Base-by-base conservation (phyloP, 2,113 vertebrate genomes). In the Dipodomys ordii region DNA sequence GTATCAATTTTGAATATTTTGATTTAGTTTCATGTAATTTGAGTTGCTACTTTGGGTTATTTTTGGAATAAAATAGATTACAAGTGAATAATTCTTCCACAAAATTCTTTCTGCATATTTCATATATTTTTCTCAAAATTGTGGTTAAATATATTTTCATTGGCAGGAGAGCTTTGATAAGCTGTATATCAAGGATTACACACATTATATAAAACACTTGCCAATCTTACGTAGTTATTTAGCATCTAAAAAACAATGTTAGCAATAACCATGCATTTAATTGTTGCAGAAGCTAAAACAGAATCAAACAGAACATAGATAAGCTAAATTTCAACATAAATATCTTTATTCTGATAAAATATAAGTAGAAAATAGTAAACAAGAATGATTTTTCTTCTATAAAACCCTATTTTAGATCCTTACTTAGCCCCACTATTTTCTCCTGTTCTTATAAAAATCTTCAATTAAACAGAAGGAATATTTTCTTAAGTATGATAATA, bases 381-480 rank as follows among this genome's bases (percentile, higher is more conserved):
- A 57, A 46, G 85, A 83, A 7, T 80, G 15, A 20, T 23, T 57
- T 83, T 87, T 7, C 13, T 22, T 91, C 57, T 72, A 76, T 87
- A 85, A 71, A 82, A 28, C 4, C 20, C 57, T n/a, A 35, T 10
- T 74, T 83, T 69, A 19, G 15, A 77, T 81, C 23, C 16, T 77
- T 81, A 23, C 16, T 77, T 57, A 64, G 57, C 76, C 25, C 22
- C 16, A 11, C 62, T 84, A 39, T 88, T 80, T 90, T 87, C 65
- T 83, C 28, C 35, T 79, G 69, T 94, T 88, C 69, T 87, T 94
- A 60, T 85, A n/a, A 83, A 35, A 89, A 27, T 95, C 93, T 92
- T 93, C 92, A 95, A 92, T 95, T 96, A 97, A 82, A 73, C 64
- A 90, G 88, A 88, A 88, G 81, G 96, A 96, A 95, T 96, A 93